Evolutionary conservation across 2,888 invertebrate genomes (phyloP).

Genomic region (Drosophila fungiperda): DNA sequence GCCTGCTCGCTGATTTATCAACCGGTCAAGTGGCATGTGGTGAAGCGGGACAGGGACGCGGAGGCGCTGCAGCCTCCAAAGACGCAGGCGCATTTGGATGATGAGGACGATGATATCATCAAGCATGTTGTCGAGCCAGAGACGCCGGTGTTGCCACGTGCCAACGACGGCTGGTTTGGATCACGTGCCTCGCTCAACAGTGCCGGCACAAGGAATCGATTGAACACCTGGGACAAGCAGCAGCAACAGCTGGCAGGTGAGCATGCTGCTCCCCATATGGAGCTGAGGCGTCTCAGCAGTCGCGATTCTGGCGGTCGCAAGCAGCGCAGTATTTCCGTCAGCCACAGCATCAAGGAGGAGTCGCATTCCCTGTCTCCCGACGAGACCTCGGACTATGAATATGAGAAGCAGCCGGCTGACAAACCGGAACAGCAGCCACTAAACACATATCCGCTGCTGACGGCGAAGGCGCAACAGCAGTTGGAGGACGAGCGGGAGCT

Average conservation of each 20-base stretch:
- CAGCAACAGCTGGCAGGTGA: constrained; percentile 56
- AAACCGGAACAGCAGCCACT: constrained; percentile 3
- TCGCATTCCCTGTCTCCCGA: constrained; percentile 43
- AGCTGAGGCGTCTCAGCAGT: constrained; percentile 75
- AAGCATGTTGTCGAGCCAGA: constrained; percentile 89
- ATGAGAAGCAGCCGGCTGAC: constrained; percentile 14
- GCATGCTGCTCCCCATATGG: constrained; percentile 46
- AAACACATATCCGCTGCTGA: constrained; percentile 23
- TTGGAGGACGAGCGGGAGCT: constrained; percentile 65
- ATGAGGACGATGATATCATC: constrained; percentile 87
- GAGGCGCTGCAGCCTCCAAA: constrained; percentile 61
- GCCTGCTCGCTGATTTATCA: constrained; percentile 89
- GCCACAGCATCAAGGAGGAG: constrained; percentile 79
- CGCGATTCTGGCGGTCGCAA: constrained; percentile 55
- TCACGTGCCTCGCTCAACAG: constrained; percentile 80
- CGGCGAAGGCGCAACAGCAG: constrained; percentile 53
- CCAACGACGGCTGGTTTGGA: constrained; percentile 84
- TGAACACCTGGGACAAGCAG: constrained; percentile 70
- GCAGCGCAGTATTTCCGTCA: constrained; percentile 74
- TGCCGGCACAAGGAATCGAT: constrained; percentile 62
- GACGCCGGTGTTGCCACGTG: constrained; percentile 87
- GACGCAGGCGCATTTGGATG: constrained; percentile 65
- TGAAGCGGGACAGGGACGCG: constrained; percentile 84
- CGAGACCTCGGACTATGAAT: constrained; percentile 22
- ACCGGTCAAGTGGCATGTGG: constrained; percentile 91